phyloP scores from a whole-genome alignment of 2,113 vertebrate species.

The Gymnobelideus leadbeateri region DNA sequence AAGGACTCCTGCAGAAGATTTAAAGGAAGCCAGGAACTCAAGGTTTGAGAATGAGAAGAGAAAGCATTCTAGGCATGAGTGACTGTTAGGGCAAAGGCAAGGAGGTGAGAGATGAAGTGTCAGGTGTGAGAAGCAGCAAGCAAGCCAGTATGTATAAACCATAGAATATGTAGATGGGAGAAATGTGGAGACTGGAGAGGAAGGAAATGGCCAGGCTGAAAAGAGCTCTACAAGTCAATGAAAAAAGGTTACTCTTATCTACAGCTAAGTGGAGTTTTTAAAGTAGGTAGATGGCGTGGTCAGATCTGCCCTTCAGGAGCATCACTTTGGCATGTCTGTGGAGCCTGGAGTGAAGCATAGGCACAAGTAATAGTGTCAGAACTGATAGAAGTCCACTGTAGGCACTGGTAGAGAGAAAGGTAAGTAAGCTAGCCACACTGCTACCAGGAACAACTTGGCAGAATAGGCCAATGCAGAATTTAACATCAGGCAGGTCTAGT shows the following conservation, averaged over 20 bases:
- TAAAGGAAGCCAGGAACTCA: not conserved
- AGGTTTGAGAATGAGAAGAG: not conserved
- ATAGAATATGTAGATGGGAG: not conserved
- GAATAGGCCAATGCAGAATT: not conserved
- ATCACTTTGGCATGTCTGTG: not conserved
- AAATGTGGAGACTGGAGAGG: not conserved
- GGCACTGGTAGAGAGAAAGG: not conserved
- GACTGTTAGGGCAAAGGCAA: not conserved
- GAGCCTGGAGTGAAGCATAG: not conserved
- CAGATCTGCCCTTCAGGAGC: not conserved
- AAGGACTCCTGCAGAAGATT: not conserved
- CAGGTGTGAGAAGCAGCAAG: not conserved
- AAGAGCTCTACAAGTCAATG: not conserved
- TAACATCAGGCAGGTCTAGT: not conserved
- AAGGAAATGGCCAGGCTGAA: not conserved
- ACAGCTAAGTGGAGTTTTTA: not conserved
- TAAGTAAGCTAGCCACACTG: not conserved
- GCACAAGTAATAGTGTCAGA: not conserved
- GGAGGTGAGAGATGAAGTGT: not conserved
- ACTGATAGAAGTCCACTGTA: not conserved
- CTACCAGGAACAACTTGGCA: not conserved
- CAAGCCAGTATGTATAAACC: not conserved
- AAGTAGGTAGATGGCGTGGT: not conserved
- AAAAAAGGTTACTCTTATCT: not conserved
- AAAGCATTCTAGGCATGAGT: not conserved